Evolutionary conservation across 2,113 vertebrate species (phyloP).

Genomic region (Embiotoca jacksoni): DNA sequence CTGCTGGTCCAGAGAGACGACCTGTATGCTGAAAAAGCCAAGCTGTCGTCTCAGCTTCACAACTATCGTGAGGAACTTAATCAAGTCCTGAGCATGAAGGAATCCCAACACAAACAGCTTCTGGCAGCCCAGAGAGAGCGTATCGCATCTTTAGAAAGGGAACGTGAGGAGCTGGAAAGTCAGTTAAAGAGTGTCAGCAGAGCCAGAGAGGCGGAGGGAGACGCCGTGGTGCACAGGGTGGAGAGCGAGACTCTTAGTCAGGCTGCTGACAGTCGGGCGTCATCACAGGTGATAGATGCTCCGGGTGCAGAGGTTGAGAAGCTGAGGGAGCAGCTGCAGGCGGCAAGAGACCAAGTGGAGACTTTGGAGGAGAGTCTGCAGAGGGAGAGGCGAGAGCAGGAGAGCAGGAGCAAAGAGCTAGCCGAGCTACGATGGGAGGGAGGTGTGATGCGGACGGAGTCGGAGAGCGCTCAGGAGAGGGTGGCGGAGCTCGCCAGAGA

Average conservation of each 20-base stretch:
- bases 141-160: slow-evolving; percentile 85
- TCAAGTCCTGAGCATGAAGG: slow-evolving; percentile 93
- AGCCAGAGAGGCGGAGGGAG: slow-evolving; percentile 67
- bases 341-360: slow-evolving; percentile 75
- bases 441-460: slow-evolving; percentile 93
- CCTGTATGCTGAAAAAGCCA: slow-evolving; percentile 93
- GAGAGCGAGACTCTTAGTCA: slow-evolving; percentile 89
- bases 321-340: slow-evolving; percentile 84
- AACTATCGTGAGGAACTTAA: slow-evolving; percentile 92
- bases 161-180: slow-evolving; percentile 76
- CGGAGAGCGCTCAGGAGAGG: slow-evolving; percentile 94
- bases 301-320: slow-evolving; percentile 86
- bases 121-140: slow-evolving; percentile 87
- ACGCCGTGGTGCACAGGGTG: slow-evolving; percentile 79
- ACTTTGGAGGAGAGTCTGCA: slow-evolving; percentile 83
- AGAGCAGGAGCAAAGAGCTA: slow-evolving; percentile 84
- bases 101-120: slow-evolving; percentile 93
- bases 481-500: slow-evolving; percentile 95
- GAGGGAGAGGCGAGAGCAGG: slow-evolving; percentile 83
- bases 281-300: slow-evolving; percentile 76
- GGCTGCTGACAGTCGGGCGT: slow-evolving; percentile 79
- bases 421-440: slow-evolving; percentile 91
- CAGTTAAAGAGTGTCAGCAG: slow-evolving; percentile 53
- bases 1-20: slow-evolving; percentile 91
- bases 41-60: slow-evolving; percentile 90